Conservation (phyloP, 2,113 vertebrate species). For the Girardinichthys multiradiatus region DNA sequence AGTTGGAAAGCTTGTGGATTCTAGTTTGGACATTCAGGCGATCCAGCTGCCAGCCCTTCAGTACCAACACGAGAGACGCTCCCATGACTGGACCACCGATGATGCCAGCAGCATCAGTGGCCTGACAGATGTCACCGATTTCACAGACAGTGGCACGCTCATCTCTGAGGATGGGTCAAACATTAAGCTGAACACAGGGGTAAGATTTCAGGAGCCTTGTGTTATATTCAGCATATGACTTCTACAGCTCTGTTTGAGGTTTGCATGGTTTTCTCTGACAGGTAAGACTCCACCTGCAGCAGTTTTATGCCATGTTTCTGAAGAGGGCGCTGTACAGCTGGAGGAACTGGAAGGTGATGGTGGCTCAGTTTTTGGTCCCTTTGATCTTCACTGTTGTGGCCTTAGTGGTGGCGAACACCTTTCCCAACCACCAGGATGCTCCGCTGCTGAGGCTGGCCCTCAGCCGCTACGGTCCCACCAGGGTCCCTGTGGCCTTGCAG, state of each 20-base stretch:
- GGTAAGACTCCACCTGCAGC: constrained; percentile 91
- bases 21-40: constrained; percentile 94
- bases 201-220: constrained; percentile 76
- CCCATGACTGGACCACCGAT: constrained; percentile 91
- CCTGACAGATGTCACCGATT: constrained; percentile 86
- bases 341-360: constrained; percentile 98
- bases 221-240: background rate
- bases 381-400: constrained; percentile 90
- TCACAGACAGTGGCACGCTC: constrained; percentile 86
- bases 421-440: constrained; percentile 83
- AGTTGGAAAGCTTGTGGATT: constrained; percentile 96
- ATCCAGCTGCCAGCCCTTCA: constrained; percentile 95
- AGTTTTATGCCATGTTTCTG: constrained; percentile 97
- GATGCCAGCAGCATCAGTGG: constrained; percentile 89
- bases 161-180: constrained; percentile 89
- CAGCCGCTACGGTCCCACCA: constrained; percentile 85
- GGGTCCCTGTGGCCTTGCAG: constrained; percentile 84
- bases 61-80: constrained; percentile 95
- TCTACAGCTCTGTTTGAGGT: background rate
- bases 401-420: constrained; percentile 87
- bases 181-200: constrained; percentile 93
- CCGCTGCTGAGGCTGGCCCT: constrained; percentile 84
- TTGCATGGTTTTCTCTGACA: constrained; percentile 46
- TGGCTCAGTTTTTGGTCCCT: constrained; percentile 95
- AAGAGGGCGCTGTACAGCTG: constrained; percentile 95